Base-by-base conservation (phyloP, 2,113 vertebrate species). In the Halichoeres trimaculatus region DNA sequence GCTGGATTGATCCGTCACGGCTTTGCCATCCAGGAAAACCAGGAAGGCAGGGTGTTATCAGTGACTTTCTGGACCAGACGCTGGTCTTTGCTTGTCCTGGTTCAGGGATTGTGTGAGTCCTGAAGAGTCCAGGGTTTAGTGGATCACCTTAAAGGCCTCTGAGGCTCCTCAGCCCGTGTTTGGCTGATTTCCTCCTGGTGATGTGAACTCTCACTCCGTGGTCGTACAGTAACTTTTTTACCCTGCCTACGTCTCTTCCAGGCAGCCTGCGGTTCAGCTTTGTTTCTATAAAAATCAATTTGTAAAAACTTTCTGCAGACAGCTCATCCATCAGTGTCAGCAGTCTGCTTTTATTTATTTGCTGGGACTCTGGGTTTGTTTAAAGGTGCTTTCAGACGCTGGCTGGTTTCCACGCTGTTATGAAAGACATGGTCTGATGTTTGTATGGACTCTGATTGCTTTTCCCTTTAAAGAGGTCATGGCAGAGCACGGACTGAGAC, bases 231-330 rank as follows among this genome's bases (percentile, higher is more conserved):
- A 30, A n/a, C 22, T 8, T 13, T 73, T 74, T 51, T 23, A 59
- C 64, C 80, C 68, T 30, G 34, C 52, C 73, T 76, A 70, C 48
- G 53, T 43, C 38, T 23, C 38, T 78, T 78, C 60, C 74, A 72
- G 63, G 41, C 73, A 60, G 47, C 23, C n/a, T 60, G 78, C 16
- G 81, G 72, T 67, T 74, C 68, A 23, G 54, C 20, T 38, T 75
- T 24, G 63, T 22, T 71, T 81, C 66, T 68, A 66, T 50, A 55
- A 71, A 71, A 75, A 70, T 61, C 59, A 53, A 66, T 74, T 66
- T 66, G 47, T 38, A 40, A 43, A 60, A 59, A 48, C 38, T 58
- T 8, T 1, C 54, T 38, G 73, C 56, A 51, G 64, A 67, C 55
- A 47, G 23, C 20, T 41, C 16, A 78, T 71, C 22, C 61, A 26